Percentiles rank a stretch among this genome's conserved stretches.
These are phyloP conservation scores for Idaea biselata DNA, from an alignment of 2,888 invertebrate genomes.

Conservation along the genomic window DNA sequence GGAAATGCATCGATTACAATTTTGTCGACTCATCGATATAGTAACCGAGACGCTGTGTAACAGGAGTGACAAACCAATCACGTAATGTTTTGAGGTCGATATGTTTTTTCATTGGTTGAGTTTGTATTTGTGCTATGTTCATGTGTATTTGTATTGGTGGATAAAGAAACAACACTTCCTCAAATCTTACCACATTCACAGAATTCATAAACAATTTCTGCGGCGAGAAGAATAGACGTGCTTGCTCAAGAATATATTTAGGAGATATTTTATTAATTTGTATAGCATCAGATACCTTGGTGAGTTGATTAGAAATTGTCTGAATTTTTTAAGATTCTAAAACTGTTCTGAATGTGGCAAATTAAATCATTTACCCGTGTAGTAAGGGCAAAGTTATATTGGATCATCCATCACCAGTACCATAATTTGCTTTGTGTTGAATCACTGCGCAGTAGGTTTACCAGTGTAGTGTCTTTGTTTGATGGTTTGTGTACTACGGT, in stretches of 20 bases:
- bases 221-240: background rate
- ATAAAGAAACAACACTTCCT: conserved; percentile 7
- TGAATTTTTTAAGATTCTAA: background rate
- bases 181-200: conserved; percentile 7
- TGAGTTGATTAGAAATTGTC: background rate
- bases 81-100: background rate
- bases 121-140: background rate
- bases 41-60: background rate
- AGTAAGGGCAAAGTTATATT: background rate
- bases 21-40: no score
- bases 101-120: background rate
- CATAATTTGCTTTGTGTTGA: conserved; percentile 35
- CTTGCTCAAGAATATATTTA: background rate
- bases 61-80: background rate
- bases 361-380: background rate
- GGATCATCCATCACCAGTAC: background rate
- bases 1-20: no score
- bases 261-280: background rate
- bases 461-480: no score
- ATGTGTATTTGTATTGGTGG: background rate
- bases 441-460: conserved; percentile 24
- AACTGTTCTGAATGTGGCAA: background rate
- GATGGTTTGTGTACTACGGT: no score
- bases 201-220: background rate
- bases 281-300: background rate